Evolutionary conservation across 2,797 vertebrate genomes (phyloP), one percentile per base, ranked within the genome.

Genomic region (Neostethus bicornis): DNA sequence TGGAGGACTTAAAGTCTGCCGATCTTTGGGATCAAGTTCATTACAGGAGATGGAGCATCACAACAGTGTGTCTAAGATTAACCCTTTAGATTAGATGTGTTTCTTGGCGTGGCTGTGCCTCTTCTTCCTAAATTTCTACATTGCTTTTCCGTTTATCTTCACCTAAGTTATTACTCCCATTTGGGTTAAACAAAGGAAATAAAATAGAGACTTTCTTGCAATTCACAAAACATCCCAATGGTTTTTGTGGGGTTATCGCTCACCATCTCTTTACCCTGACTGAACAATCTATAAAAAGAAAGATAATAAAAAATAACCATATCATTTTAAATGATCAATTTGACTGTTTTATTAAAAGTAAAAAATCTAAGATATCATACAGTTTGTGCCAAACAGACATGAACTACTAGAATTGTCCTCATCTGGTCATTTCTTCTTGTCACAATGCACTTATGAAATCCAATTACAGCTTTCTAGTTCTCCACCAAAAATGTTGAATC

Each of bases 21-120:
- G 46, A 84, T 84, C 70, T 82, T 56, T 60, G 70, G 54, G 75
- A 75, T 81, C 73, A 79, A 59, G 55, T 75, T 84, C 76, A 79
- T 79, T 75, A 81, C 41, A 61, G 70, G 65, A 83, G 69, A 76
- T 46, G 55, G 56, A 77, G 58, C 68, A 29, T 42, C 60, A 11
- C 14, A 12, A 74, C 47, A 35, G 47, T 11, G 26, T 7, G 62
- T 73, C 60, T 49, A 61, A 74, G 79, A 80, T 66, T 51, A 80
- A 66, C 55, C 53, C 37, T 61, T 19, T 0, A 61, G 75, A 82
- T 81, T 66, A 67, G 45, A 80, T 11, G 3, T 19, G 39, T 20
- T 28, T 47, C 62, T 47, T 50, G 31, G 32, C 21, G 48, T 61
- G 34, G 13, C 39, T 51, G 37, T 32, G 29, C 44, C 25, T 39